These are phyloP conservation scores for Drosophila fuyamai DNA, from an alignment of 1,140 invertebrate genomes.

Conservation along the genomic window DNA sequence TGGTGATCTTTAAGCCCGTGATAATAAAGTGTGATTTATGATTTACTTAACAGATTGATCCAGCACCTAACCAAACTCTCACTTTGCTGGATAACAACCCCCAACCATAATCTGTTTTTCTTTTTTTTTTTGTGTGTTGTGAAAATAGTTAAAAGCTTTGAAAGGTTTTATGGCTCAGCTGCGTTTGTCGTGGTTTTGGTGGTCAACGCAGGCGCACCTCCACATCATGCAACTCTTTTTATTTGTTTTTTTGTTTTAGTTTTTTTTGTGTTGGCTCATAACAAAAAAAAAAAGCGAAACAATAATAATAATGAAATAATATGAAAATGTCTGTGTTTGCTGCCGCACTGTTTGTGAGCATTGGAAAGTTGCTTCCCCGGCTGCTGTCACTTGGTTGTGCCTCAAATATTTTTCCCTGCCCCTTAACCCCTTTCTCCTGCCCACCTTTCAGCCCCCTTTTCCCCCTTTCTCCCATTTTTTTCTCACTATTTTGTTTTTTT, in stretches of 20 bases:
- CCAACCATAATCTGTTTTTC: slow-evolving; percentile 1
- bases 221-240: slow-evolving; percentile 54
- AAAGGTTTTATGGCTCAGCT: slow-evolving; percentile 53
- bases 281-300: slow-evolving; percentile 57
- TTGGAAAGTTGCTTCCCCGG: slow-evolving; percentile 75
- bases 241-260: slow-evolving; percentile 34
- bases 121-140: neutral
- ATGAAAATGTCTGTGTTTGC: slow-evolving; percentile 44
- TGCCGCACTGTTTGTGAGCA: slow-evolving; percentile 40
- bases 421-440: slow-evolving; percentile 2
- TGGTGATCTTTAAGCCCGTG: neutral
- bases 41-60: slow-evolving; percentile 16
- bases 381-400: slow-evolving; percentile 61
- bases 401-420: slow-evolving; percentile 31
- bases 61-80: slow-evolving; percentile 15
- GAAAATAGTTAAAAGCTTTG: slow-evolving; percentile 37
- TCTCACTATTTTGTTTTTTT: slow-evolving; percentile 8
- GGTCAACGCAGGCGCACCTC: slow-evolving; percentile 39
- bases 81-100: slow-evolving; percentile 1
- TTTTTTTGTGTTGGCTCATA: slow-evolving; percentile 13
- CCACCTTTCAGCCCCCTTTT: neutral
- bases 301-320: slow-evolving; percentile 75
- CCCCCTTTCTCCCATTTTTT: neutral
- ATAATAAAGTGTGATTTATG: neutral
- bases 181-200: slow-evolving; percentile 38